phyloP scores from a whole-genome alignment of 2,113 vertebrate genomes.

The Phyllopteryx taeniolatus region DNA sequence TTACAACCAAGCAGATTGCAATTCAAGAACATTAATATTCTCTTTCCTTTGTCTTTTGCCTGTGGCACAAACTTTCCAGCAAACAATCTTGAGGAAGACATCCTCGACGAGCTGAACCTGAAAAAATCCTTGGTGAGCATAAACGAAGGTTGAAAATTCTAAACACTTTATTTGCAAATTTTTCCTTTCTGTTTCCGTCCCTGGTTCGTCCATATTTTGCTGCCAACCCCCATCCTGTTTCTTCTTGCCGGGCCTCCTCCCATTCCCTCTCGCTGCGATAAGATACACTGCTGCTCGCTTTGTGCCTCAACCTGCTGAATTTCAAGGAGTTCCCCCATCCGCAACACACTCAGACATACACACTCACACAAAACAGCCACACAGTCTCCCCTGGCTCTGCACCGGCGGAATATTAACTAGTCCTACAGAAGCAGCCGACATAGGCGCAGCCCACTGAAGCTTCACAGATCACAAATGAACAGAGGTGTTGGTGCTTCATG shows the following conservation, averaged over 20 bases:
- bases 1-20: too few relatives aligned
- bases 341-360: slow-evolving; percentile 36
- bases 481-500: neutral
- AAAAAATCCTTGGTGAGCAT: neutral
- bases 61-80: neutral
- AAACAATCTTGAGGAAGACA: neutral
- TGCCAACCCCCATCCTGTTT: slow-evolving; percentile 2
- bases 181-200: neutral
- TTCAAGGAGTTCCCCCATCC: slow-evolving; percentile 56
- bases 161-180: slow-evolving; percentile 38
- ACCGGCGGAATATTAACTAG: slow-evolving; percentile 62
- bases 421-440: slow-evolving; percentile 36
- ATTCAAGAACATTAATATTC: slow-evolving; percentile 7
- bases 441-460: slow-evolving; percentile 18
- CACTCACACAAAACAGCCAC: slow-evolving; percentile 21
- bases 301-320: slow-evolving; percentile 62
- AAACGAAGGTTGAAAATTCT: slow-evolving; percentile 2
- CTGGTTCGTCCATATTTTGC: neutral
- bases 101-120: neutral
- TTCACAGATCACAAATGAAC: slow-evolving; percentile 19
- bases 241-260: slow-evolving; percentile 24
- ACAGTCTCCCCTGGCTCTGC: slow-evolving; percentile 41
- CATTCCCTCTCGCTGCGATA: slow-evolving; percentile 50
- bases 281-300: slow-evolving; percentile 59
- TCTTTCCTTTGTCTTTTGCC: neutral